Evolutionary conservation across 2,797 vertebrate genomes (phyloP).

Genomic region (Chiroxiphia lanceolata): DNA sequence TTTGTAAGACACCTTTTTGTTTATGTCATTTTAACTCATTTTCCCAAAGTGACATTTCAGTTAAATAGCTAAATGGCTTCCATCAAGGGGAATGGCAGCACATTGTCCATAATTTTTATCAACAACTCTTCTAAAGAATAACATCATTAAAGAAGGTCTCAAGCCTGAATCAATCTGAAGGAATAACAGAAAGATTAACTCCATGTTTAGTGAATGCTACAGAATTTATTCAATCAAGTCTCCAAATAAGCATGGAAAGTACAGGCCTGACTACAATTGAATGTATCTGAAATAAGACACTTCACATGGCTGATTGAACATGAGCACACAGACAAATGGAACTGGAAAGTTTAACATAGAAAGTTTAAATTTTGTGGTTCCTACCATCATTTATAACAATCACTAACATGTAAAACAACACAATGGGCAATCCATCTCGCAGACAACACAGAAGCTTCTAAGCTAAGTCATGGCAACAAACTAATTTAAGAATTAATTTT

Average conservation of each 20-base stretch:
- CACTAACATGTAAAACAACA: constrained; percentile 52
- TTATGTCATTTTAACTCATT: background rate
- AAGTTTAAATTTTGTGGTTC: constrained; percentile 24
- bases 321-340: constrained; percentile 63
- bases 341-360: constrained; percentile 40
- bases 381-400: constrained; percentile 25
- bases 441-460: constrained; percentile 18
- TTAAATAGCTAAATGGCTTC: background rate
- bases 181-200: constrained; percentile 43
- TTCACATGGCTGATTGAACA: constrained; percentile 59
- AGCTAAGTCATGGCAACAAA: constrained; percentile 6
- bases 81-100: background rate
- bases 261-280: constrained; percentile 47
- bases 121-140: background rate
- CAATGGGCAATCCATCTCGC: background rate
- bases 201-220: constrained; percentile 23
- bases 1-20: background rate
- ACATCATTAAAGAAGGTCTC: background rate
- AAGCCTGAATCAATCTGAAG: background rate
- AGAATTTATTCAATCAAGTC: constrained; percentile 33
- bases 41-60: background rate
- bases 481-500: constrained; percentile 5
- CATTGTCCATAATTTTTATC: background rate
- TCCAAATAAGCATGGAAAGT: constrained; percentile 40
- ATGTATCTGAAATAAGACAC: constrained; percentile 45